These are phyloP conservation scores for Volucella zonaria DNA, from an alignment of 2,888 invertebrate genomes.

Conservation along the genomic window DNA sequence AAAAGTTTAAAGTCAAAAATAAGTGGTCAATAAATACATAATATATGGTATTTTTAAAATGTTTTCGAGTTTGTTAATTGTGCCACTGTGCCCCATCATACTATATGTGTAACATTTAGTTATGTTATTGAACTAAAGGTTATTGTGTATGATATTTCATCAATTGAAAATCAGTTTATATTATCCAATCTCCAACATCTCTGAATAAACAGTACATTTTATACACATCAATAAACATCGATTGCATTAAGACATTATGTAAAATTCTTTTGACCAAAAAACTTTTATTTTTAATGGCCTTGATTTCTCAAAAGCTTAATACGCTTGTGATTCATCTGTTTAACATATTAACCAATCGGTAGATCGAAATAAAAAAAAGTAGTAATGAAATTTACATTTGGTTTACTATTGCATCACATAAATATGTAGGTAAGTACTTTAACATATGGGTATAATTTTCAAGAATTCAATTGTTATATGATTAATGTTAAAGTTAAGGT, in stretches of 20 bases:
- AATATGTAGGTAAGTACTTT: not conserved
- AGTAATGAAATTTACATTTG: slow-evolving; percentile 20
- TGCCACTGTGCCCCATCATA: too few species aligned
- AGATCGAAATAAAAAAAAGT: slow-evolving; percentile 22
- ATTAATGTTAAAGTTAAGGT: slow-evolving; percentile 20
- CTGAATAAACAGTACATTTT: not conserved
- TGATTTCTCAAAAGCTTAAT: slow-evolving; percentile 26
- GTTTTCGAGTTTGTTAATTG: too few species aligned
- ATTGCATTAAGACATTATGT: not conserved
- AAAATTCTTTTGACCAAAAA: not conserved
- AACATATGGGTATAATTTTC: not conserved
- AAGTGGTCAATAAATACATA: too few species aligned
- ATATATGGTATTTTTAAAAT: too few species aligned
- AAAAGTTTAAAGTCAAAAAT: too few species aligned
- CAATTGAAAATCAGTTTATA: too few species aligned
- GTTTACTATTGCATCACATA: slow-evolving; percentile 16
- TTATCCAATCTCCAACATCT: too few species aligned
- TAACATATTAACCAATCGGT: slow-evolving; percentile 15
- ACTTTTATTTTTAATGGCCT: slow-evolving; percentile 48
- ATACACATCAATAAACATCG: not conserved
- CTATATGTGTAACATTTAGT: too few species aligned
- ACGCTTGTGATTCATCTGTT: slow-evolving; percentile 27
- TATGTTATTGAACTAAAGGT: too few species aligned
- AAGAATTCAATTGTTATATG: slow-evolving; percentile 13
- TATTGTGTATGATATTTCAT: too few species aligned